phyloP scores from a whole-genome alignment of 2,797 vertebrate species.

The Mus spretus region DNA sequence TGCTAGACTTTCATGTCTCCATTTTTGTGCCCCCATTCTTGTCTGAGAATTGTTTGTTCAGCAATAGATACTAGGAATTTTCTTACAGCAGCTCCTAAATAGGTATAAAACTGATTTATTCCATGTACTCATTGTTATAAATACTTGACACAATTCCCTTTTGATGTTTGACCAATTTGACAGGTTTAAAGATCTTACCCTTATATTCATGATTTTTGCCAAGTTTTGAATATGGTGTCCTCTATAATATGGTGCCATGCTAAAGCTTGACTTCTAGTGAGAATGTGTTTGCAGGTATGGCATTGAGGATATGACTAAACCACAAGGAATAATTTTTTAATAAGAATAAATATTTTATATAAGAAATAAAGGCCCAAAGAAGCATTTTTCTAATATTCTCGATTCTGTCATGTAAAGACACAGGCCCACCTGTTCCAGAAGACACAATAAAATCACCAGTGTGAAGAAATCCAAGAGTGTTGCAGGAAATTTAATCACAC shows the following conservation, averaged over 20 bases:
- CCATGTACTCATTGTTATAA: not conserved
- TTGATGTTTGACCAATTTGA: not conserved
- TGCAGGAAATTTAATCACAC: not conserved
- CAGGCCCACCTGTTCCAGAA: rapidly evolving
- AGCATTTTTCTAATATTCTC: not conserved
- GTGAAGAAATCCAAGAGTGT: not conserved
- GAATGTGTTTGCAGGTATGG: not conserved
- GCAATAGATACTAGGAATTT: not conserved
- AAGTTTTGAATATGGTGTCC: not conserved
- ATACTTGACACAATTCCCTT: not conserved
- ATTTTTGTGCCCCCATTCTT: not conserved
- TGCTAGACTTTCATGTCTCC: not conserved
- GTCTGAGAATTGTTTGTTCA: not conserved
- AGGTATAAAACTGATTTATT: not conserved
- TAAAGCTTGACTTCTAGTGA: not conserved
- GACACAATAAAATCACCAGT: rapidly evolving
- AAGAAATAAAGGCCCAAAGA: not conserved
- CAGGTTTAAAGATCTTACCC: not conserved
- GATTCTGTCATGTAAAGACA: not conserved
- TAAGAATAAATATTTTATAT: not conserved
- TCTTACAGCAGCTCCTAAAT: not conserved
- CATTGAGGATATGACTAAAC: not conserved
- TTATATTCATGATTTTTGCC: not conserved
- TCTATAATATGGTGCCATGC: not conserved
- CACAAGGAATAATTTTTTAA: not conserved